Percentiles rank a stretch among this genome's conserved stretches.
These are phyloP conservation scores for Drosophila dunni DNA, from an alignment of 1,140 invertebrate genomes.

Conservation along the genomic window DNA sequence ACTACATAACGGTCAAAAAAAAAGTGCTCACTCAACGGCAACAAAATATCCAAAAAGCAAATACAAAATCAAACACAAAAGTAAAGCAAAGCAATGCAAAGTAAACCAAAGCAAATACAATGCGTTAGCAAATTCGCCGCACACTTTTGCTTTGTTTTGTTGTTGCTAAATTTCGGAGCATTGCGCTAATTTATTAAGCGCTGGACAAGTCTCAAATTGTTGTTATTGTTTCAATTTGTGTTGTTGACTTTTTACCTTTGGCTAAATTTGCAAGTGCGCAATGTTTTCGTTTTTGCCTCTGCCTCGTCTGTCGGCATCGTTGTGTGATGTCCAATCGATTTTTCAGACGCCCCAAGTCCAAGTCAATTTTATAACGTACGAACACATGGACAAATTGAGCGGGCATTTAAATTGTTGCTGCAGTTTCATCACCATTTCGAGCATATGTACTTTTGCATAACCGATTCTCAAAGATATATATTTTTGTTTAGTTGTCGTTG, in stretches of 20 bases:
- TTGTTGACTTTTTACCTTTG: constrained; percentile 54
- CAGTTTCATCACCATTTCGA: constrained; percentile 10
- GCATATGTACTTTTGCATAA: constrained; percentile 30
- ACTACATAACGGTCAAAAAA: constrained; percentile 17
- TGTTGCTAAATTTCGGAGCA: constrained; percentile 5
- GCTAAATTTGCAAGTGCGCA: constrained; percentile 53
- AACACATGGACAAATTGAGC: constrained; percentile 22
- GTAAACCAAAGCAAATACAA: constrained; percentile 1
- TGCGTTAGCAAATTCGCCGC: constrained; percentile 10
- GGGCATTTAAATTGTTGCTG: constrained; percentile 35
- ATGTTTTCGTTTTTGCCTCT: constrained; percentile 41
- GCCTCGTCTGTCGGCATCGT: constrained; percentile 36
- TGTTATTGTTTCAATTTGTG: neutral
- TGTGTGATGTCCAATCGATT: constrained; percentile 60
- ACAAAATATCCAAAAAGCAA: constrained; percentile 34
- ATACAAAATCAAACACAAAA: constrained; percentile 36
- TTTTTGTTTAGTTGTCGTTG: constrained; percentile 14
- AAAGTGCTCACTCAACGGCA: constrained; percentile 35
- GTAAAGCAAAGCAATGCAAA: neutral
- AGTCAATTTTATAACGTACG: constrained; percentile 34
- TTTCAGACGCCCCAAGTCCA: constrained; percentile 59
- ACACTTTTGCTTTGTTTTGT: constrained; percentile 39
- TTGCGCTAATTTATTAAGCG: constrained; percentile 47
- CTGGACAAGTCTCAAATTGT: neutral
- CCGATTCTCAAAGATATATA: constrained; percentile 7